Conservation (phyloP, 1,140 invertebrate genomes). For the Drosophila ficusphila region DNA sequence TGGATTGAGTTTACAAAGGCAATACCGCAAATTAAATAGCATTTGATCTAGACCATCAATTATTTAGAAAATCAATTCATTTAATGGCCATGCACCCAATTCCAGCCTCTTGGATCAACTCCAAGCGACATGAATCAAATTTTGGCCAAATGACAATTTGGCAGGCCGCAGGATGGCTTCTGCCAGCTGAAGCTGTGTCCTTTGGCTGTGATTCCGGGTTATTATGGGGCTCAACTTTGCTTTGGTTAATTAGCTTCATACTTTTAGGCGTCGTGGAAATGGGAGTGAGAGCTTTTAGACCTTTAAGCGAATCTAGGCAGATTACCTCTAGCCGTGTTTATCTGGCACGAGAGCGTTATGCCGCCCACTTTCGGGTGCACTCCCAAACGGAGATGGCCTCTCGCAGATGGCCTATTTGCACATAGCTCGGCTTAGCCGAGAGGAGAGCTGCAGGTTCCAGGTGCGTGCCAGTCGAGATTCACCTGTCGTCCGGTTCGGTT, state of each 20-base stretch:
- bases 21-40: conserved; percentile 32
- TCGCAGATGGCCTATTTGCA: conserved; percentile 18
- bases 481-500: conserved; percentile 35
- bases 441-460: conserved; percentile 43
- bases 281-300: conserved; percentile 4
- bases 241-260: not conserved
- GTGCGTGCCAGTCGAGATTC: conserved; percentile 68
- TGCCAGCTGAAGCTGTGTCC: not conserved
- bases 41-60: conserved; percentile 12
- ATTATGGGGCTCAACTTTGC: not conserved
- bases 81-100: conserved; percentile 16
- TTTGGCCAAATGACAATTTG: conserved; percentile 25
- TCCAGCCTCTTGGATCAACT: not conserved
- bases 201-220: not conserved
- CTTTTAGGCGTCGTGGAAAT: conserved; percentile 14
- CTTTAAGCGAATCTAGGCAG: not conserved
- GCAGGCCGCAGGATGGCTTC: conserved; percentile 7
- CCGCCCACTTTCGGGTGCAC: not conserved
- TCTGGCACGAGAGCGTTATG: conserved; percentile 3
- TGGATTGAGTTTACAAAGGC: conserved; percentile 15
- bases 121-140: conserved; percentile 1
- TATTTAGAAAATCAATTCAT: conserved; percentile 28
- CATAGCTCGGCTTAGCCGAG: conserved; percentile 35
- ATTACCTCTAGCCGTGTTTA: conserved; percentile 2
- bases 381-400: conserved; percentile 8